A percentile compares a stretch with the other conserved stretches of the same genome.
Conservation (phyloP, 2,797 vertebrate species). For the Phataginus tricuspis region DNA sequence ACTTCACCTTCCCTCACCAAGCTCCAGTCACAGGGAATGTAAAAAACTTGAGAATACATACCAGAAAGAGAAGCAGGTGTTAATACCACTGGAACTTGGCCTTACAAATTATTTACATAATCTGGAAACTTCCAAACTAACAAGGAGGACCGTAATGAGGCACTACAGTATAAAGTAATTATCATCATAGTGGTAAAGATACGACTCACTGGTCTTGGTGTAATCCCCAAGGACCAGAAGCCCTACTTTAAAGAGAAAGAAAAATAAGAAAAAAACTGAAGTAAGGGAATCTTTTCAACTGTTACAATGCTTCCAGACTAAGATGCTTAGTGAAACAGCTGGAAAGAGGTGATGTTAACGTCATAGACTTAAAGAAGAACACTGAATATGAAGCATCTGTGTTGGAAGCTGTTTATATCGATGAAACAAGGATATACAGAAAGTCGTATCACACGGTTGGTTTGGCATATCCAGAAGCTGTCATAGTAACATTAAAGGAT, state of each 20-base stretch:
- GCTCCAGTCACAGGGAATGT: not conserved
- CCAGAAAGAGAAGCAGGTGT: not conserved
- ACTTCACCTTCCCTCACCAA: not conserved
- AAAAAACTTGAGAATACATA: not conserved
- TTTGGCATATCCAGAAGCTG: conserved; percentile 94
- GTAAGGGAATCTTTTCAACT: too few relatives aligned
- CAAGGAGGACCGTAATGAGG: too few relatives aligned
- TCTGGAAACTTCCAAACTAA: not conserved
- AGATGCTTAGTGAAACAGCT: conserved; percentile 96
- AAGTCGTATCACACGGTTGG: conserved; percentile 96
- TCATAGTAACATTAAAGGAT: conserved; percentile 94
- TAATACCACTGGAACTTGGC: not conserved
- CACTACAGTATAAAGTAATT: too few relatives aligned
- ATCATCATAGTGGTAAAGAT: too few relatives aligned
- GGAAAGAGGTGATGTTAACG: conserved; percentile 94
- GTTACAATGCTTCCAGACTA: conserved; percentile 86
- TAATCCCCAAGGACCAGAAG: too few relatives aligned
- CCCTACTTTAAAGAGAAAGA: too few relatives aligned
- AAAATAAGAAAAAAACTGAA: too few relatives aligned
- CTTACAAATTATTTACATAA: conserved; percentile 1
- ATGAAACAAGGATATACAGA: conserved; percentile 99
- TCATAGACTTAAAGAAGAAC: conserved; percentile 95
- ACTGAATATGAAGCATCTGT: conserved; percentile 97
- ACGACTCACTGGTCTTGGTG: too few relatives aligned
- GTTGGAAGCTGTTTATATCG: conserved; percentile 96